Percentiles rank a stretch among this genome's conserved stretches.
Conservation (phyloP, 2,797 vertebrate species). For the Typhlichthys subterraneus region DNA sequence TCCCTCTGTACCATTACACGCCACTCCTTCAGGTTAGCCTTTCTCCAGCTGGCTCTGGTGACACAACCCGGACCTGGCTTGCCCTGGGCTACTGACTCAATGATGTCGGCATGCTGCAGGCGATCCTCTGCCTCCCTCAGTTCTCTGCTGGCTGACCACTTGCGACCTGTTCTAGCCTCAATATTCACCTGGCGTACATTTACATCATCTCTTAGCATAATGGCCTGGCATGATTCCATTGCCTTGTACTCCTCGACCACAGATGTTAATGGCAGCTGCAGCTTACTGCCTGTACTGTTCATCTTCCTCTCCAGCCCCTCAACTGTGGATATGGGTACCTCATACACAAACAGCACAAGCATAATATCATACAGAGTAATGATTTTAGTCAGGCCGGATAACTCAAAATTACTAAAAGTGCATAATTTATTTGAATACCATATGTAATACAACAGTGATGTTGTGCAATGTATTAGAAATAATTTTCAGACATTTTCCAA, state of each 20-base stretch:
- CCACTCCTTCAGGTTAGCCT: background rate
- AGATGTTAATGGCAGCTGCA: background rate
- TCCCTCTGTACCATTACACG: constrained; percentile 9
- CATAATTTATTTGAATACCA: no score
- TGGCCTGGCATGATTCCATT: background rate
- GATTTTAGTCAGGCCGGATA: no score
- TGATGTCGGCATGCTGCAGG: background rate
- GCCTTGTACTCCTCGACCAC: background rate
- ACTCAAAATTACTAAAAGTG: no score
- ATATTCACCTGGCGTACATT: background rate
- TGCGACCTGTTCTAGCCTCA: background rate
- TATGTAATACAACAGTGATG: no score
- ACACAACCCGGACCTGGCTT: background rate
- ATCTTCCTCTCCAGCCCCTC: background rate
- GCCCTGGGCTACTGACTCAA: background rate
- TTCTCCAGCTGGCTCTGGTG: no score
- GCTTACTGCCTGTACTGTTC: background rate
- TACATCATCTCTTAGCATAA: background rate
- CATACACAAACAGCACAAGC: background rate
- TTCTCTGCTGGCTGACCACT: constrained; percentile 1
- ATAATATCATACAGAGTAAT: no score
- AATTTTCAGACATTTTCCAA: no score
- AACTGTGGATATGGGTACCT: background rate
- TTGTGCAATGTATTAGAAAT: no score
- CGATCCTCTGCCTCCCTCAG: background rate